Conservation (phyloP, 2,797 vertebrate species). For the Paguma larvata region DNA sequence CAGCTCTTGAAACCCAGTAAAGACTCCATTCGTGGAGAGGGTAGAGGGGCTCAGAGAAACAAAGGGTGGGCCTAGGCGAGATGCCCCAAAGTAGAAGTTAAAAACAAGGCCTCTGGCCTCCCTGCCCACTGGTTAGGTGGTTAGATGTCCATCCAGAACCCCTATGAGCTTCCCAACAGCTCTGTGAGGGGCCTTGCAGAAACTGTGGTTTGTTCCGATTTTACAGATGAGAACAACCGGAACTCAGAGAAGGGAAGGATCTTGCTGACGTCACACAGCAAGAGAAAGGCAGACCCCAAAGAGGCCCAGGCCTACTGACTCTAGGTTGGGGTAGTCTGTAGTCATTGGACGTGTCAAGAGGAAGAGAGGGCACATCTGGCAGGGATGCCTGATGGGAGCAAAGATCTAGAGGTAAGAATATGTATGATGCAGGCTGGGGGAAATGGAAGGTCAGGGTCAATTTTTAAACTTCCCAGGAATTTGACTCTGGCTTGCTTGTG, state of each 20-base stretch:
- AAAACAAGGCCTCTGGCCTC: background rate
- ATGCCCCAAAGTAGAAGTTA: background rate
- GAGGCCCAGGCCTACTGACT: background rate
- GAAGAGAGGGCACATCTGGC: background rate
- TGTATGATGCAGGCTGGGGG: background rate
- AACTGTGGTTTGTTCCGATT: background rate
- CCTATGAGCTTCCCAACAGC: background rate
- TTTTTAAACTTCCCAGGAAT: constrained; percentile 3
- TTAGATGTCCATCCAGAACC: background rate
- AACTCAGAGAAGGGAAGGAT: constrained; percentile 42
- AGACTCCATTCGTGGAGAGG: background rate
- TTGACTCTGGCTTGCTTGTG: background rate
- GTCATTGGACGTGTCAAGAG: too few species aligned
- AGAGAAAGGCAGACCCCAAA: background rate
- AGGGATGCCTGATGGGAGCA: background rate
- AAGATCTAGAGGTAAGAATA: background rate
- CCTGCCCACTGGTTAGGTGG: background rate
- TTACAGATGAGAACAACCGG: constrained; percentile 53
- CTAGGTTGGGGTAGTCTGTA: background rate
- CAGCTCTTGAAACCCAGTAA: background rate
- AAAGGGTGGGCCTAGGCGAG: background rate
- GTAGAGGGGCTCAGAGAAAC: background rate
- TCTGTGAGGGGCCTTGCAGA: background rate
- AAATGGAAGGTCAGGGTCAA: background rate
- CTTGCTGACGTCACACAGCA: constrained; percentile 17